These are phyloP conservation scores for Drosophila saltans DNA, from an alignment of 1,140 invertebrate genomes.

Conservation along the genomic window DNA sequence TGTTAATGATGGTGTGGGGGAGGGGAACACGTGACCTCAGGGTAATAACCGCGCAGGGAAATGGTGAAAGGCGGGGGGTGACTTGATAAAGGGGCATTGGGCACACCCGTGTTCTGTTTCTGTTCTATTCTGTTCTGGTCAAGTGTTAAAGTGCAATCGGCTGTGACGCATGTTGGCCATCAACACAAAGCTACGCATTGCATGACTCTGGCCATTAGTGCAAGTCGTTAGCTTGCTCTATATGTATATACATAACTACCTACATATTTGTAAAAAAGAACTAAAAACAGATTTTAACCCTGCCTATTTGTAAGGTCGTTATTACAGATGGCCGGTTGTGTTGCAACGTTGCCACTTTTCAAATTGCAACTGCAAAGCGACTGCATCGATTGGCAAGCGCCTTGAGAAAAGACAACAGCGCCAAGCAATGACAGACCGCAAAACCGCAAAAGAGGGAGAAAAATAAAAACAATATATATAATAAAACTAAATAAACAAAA, in stretches of 20 bases:
- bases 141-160: slow-evolving; percentile 80
- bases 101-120: slow-evolving; percentile 33
- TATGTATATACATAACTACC: slow-evolving; percentile 28
- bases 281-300: slow-evolving; percentile 36
- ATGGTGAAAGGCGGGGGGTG: neutral
- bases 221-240: slow-evolving; percentile 61
- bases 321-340: slow-evolving; percentile 10
- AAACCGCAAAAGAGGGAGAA: slow-evolving; percentile 50
- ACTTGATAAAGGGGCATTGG: neutral
- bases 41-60: slow-evolving; percentile 37
- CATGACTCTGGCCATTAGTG: slow-evolving; percentile 71
- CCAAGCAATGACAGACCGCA: slow-evolving; percentile 18
- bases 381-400: slow-evolving; percentile 70
- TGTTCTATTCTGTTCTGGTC: slow-evolving; percentile 48
- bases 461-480: slow-evolving; percentile 32
- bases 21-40: slow-evolving; percentile 69
- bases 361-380: slow-evolving; percentile 34
- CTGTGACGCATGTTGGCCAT: slow-evolving; percentile 56
- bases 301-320: slow-evolving; percentile 31
- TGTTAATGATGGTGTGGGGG: slow-evolving; percentile 44
- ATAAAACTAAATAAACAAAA: neutral
- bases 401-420: slow-evolving; percentile 53
- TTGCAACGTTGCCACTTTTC: slow-evolving; percentile 64
- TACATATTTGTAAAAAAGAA: slow-evolving; percentile 26
- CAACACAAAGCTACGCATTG: slow-evolving; percentile 45